Percentiles rank a stretch among this genome's conserved stretches.
These are phyloP conservation scores for Drosophila prolongata DNA, from an alignment of 2,888 invertebrate genomes.

Conservation along the genomic window DNA sequence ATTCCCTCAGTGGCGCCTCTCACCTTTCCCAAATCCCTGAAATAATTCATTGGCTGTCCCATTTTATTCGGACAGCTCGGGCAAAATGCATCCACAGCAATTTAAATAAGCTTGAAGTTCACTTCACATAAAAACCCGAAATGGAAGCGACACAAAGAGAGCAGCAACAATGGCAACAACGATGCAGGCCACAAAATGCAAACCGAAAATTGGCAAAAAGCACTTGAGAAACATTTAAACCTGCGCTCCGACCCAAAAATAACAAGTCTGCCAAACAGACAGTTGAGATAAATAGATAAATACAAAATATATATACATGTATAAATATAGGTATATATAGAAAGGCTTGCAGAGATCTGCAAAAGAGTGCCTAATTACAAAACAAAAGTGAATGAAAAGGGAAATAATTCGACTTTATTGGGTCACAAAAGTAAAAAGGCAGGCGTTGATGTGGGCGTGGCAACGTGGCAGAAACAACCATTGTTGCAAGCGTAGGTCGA, in stretches of 20 bases:
- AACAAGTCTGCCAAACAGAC: neutral
- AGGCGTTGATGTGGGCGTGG: conserved; percentile 54
- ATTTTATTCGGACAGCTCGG: conserved; percentile 14
- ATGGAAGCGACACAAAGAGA: conserved; percentile 26
- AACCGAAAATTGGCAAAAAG: conserved; percentile 40
- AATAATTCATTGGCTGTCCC: conserved; percentile 16
- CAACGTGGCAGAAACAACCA: conserved; percentile 50
- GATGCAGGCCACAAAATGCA: conserved; percentile 31
- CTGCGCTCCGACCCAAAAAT: conserved; percentile 7
- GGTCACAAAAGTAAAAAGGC: conserved; percentile 52
- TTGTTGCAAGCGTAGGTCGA: conserved; percentile 60
- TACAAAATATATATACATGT: neutral
- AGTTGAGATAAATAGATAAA: conserved; percentile 9
- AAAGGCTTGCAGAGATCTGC: neutral
- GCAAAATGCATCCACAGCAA: conserved; percentile 25
- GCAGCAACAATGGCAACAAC: conserved; percentile 12
- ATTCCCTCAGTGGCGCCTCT: conserved; percentile 11
- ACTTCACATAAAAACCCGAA: conserved; percentile 10
- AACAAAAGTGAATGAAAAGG: conserved; percentile 25
- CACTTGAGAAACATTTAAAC: conserved; percentile 50
- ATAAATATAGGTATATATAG: neutral
- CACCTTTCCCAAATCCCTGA: conserved; percentile 10
- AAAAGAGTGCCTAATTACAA: conserved; percentile 46
- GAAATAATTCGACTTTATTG: conserved; percentile 29
- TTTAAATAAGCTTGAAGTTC: conserved; percentile 30